Evolutionary conservation across 2,888 invertebrate genomes (phyloP).

Genomic region (Epinotia brunnichana): DNA sequence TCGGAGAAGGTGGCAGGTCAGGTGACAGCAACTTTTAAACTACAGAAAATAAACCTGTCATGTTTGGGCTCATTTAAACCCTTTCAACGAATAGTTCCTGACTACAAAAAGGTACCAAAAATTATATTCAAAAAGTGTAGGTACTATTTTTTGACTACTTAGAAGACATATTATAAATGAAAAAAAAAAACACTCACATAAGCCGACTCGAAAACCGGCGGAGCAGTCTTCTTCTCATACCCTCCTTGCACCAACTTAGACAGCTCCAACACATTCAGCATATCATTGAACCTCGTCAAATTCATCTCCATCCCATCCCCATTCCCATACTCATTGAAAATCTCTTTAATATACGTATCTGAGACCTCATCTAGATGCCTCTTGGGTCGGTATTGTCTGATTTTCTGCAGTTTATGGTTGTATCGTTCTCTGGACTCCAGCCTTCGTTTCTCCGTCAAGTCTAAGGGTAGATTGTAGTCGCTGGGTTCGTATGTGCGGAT

Average conservation of each 20-base stretch:
- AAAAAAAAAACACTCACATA: conserved; percentile 68
- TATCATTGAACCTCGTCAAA: conserved; percentile 86
- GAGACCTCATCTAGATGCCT: conserved; percentile 73
- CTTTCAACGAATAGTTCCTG: no score
- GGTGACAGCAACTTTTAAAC: no score
- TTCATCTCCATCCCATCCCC: conserved; percentile 85
- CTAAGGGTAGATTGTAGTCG: conserved; percentile 56
- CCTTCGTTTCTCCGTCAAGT: conserved; percentile 60
- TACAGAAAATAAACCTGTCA: no score
- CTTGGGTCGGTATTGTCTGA: conserved; percentile 56
- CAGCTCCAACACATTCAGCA: conserved; percentile 85
- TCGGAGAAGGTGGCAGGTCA: no score
- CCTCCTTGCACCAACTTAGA: conserved; percentile 78
- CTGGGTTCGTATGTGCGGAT: conserved; percentile 57
- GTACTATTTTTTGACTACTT: no score
- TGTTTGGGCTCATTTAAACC: no score
- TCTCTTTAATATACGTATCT: conserved; percentile 85
- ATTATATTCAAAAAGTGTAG: no score
- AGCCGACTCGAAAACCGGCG: conserved; percentile 65
- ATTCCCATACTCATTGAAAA: conserved; percentile 87
- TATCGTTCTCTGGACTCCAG: conserved; percentile 57
- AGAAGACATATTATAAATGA: not conserved
- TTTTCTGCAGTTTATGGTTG: conserved; percentile 63
- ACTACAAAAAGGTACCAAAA: no score
- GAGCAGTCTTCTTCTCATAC: conserved; percentile 57